Conservation (phyloP, 2,888 invertebrate species). For the Sthenelais limicola region DNA sequence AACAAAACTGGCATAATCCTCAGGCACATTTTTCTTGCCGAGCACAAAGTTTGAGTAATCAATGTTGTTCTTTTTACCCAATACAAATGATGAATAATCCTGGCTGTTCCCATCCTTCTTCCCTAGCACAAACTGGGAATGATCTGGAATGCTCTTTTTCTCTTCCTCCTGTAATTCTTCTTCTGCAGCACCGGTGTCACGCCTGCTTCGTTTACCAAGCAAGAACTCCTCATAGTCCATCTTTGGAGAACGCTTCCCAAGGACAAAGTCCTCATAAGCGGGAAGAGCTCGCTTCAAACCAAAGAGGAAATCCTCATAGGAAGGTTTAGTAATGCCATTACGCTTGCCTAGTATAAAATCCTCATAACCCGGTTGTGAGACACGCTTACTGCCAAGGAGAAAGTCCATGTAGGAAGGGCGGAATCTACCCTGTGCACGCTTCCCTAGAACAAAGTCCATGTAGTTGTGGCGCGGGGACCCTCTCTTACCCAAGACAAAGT, state of each 20-base stretch:
- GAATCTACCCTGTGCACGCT: slow-evolving; percentile 14
- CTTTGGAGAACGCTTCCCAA: slow-evolving; percentile 5
- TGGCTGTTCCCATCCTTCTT: slow-evolving; percentile 28
- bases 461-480: slow-evolving; percentile 18
- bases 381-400: slow-evolving; percentile 34
- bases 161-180: not conserved
- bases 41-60: slow-evolving; percentile 13
- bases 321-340: not conserved
- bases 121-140: slow-evolving; percentile 22
- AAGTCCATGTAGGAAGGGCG: slow-evolving; percentile 33
- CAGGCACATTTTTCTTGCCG: no score
- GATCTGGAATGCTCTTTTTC: not conserved
- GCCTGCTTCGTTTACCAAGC: slow-evolving; percentile 15
- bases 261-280: slow-evolving; percentile 26
- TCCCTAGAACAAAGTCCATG: slow-evolving; percentile 32
- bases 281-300: slow-evolving; percentile 14
- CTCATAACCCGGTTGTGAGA: slow-evolving; percentile 8
- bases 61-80: slow-evolving; percentile 19
- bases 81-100: slow-evolving; percentile 3
- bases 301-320: slow-evolving; percentile 34
- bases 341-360: slow-evolving; percentile 34
- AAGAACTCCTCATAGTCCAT: slow-evolving; percentile 29
- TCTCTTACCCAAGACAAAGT: slow-evolving; percentile 11
- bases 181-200: slow-evolving; percentile 8
- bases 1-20: no score